Conservation (phyloP, 2,797 vertebrate species). For the Melanotaenia parkinsoni region DNA sequence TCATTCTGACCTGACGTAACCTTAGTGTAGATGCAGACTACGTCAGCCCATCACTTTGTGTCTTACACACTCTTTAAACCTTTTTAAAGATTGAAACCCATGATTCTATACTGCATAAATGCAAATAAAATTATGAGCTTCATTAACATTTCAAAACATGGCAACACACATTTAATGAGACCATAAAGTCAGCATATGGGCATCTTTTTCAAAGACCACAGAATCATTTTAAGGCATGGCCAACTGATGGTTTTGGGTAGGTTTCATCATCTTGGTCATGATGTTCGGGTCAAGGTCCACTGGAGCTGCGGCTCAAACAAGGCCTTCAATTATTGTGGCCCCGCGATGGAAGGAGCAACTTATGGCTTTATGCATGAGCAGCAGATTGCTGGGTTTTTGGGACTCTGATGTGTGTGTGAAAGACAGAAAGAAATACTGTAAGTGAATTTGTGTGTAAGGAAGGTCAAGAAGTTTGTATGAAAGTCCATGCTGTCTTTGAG, state of each 20-base stretch:
- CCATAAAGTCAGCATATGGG: not conserved
- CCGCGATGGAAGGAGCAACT: slow-evolving; percentile 44
- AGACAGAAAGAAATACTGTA: not conserved
- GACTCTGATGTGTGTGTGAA: slow-evolving; percentile 21
- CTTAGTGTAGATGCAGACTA: slow-evolving; percentile 30
- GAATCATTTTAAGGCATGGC: slow-evolving; percentile 22
- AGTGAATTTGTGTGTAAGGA: slow-evolving; percentile 21
- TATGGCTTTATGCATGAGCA: slow-evolving; percentile 54
- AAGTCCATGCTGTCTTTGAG: slow-evolving; percentile 23
- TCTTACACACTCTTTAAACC: not conserved
- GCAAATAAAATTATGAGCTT: not conserved
- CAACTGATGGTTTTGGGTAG: slow-evolving; percentile 55
- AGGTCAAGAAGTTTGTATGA: slow-evolving; percentile 52
- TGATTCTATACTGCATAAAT: slow-evolving; percentile 1
- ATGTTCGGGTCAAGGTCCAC: slow-evolving; percentile 68
- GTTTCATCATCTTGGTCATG: slow-evolving; percentile 61
- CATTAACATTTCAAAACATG: not conserved
- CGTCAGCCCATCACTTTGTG: slow-evolving; percentile 27
- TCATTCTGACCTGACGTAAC: slow-evolving; percentile 66
- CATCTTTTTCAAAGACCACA: slow-evolving; percentile 17
- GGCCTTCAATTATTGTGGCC: slow-evolving; percentile 79
- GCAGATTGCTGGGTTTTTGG: slow-evolving; percentile 56
- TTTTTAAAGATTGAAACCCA: not conserved
- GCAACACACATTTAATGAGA: not conserved
- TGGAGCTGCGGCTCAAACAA: slow-evolving; percentile 60